Conservation (phyloP, 1,140 invertebrate species). For the Belonocnema kinseyi region DNA sequence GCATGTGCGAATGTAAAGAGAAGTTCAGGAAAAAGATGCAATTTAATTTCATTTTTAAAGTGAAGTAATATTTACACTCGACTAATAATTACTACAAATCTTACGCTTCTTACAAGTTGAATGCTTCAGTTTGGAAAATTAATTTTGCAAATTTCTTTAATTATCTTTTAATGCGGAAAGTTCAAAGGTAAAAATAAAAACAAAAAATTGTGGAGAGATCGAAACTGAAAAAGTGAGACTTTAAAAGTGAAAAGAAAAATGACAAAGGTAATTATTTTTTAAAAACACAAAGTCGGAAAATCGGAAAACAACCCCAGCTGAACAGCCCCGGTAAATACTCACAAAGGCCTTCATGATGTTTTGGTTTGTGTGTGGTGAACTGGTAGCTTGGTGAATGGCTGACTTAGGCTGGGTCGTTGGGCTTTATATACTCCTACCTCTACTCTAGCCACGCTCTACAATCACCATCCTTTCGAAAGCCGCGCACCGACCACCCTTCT, state of each 20-base stretch:
- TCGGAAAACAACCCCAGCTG: slow-evolving; percentile 46
- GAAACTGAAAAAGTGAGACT: too few relatives aligned
- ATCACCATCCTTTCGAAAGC: too few relatives aligned
- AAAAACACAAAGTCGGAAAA: background rate
- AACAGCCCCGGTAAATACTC: slow-evolving; percentile 23
- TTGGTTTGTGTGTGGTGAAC: too few relatives aligned
- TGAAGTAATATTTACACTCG: slow-evolving; percentile 8
- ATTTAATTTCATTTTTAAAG: background rate
- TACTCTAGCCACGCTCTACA: too few relatives aligned
- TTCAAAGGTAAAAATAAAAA: background rate
- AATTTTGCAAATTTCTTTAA: background rate
- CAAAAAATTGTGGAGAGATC: slow-evolving; percentile 31
- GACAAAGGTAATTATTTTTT: too few relatives aligned
- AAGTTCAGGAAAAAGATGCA: background rate
- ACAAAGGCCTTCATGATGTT: too few relatives aligned
- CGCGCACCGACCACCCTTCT: too few relatives aligned
- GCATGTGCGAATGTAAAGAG: slow-evolving; percentile 10
- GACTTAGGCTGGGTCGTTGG: too few relatives aligned
- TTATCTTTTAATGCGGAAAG: background rate
- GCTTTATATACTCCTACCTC: too few relatives aligned
- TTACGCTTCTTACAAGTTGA: too few relatives aligned
- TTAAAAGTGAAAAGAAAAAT: slow-evolving; percentile 44
- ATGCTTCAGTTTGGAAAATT: background rate
- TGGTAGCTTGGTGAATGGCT: too few relatives aligned
- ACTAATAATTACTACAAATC: too few relatives aligned